Evolutionary conservation across 2,113 vertebrate genomes (phyloP), one percentile per base, ranked within the genome.

Genomic region (Amblyornis subalaris): DNA sequence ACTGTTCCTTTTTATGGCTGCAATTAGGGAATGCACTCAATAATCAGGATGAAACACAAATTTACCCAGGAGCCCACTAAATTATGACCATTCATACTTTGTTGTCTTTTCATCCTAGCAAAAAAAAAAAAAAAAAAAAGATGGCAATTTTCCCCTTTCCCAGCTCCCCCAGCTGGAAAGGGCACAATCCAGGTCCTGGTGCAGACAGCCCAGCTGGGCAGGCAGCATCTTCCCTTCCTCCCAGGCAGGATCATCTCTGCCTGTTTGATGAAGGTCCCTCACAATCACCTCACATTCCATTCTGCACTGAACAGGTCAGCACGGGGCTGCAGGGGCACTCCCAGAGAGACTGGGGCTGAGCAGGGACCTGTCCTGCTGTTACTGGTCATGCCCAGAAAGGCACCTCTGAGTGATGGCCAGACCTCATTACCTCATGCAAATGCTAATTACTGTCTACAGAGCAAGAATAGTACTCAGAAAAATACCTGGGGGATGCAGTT

Each of bases 41-140:
- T 98, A 98, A 98, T 97, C 85, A 58, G 93, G 95, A 96, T 91
- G 97, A 97, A 97, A 98, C 94, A 97, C 97, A 98, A 96, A 98
- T 97, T 97, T 90, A 92, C 97, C 95, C 95, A 92, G 60, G 96
- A 98, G 97, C 95, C 96, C 92, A 92, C 96, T 97, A 97, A 98
- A 97, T 98, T 95, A 98, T 90, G 92, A 91, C 93, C 86, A 81
- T 94, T 97, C 96, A 95, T 83, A 97, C 90, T 97, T 77, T 58
- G 94, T 96, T 97, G 96, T 97, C 92, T 80, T 96, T 80, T 47
- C 87, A 86, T 83, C 55, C 10, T 23, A 48, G 94, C n/a, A 55
- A 25, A 26, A 6, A 47, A 38, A 38, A n/a, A 57, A 57, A 12
- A n/a, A 4, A 5, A 16, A 19, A 13, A 17, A 21, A 57, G 83